These are phyloP conservation scores for Crenichthys baileyi DNA, from an alignment of 2,797 vertebrate species.

Conservation along the genomic window DNA sequence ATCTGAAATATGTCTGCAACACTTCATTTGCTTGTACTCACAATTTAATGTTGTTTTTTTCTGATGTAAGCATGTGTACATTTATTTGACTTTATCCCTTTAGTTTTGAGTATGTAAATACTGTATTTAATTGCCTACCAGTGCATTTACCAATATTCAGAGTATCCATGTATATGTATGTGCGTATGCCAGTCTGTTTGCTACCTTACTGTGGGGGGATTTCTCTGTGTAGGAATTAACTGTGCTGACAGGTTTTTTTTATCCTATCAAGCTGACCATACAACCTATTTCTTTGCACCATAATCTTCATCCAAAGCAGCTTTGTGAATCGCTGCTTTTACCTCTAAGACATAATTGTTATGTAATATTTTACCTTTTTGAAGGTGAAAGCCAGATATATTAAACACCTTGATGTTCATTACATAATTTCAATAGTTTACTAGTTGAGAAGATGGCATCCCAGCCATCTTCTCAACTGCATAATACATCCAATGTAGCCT, in stretches of 20 bases:
- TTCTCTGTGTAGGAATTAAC: slow-evolving; percentile 41
- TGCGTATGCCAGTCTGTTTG: not conserved
- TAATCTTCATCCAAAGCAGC: not conserved
- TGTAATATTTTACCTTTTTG: slow-evolving; percentile 17
- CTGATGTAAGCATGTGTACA: not conserved
- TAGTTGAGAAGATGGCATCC: too few species aligned
- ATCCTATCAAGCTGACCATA: slow-evolving; percentile 22
- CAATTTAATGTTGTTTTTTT: slow-evolving; percentile 8
- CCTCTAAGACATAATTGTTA: slow-evolving; percentile 29
- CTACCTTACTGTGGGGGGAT: slow-evolving; percentile 32
- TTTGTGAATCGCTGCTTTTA: slow-evolving; percentile 22
- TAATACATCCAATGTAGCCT: too few species aligned
- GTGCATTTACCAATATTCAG: slow-evolving; percentile 6
- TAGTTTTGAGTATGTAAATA: not conserved
- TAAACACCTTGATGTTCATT: slow-evolving; percentile 13
- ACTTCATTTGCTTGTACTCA: slow-evolving; percentile 6
- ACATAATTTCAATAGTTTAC: not conserved
- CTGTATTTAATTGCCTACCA: not conserved
- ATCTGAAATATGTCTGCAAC: slow-evolving; percentile 15
- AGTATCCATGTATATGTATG: not conserved
- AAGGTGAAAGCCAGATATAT: not conserved
- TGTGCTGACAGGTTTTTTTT: slow-evolving; percentile 25
- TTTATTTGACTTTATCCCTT: not conserved
- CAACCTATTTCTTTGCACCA: slow-evolving; percentile 4
- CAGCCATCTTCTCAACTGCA: too few species aligned